Evolutionary conservation across 2,888 invertebrate species (phyloP).

Genomic region (Autographa gamma): DNA sequence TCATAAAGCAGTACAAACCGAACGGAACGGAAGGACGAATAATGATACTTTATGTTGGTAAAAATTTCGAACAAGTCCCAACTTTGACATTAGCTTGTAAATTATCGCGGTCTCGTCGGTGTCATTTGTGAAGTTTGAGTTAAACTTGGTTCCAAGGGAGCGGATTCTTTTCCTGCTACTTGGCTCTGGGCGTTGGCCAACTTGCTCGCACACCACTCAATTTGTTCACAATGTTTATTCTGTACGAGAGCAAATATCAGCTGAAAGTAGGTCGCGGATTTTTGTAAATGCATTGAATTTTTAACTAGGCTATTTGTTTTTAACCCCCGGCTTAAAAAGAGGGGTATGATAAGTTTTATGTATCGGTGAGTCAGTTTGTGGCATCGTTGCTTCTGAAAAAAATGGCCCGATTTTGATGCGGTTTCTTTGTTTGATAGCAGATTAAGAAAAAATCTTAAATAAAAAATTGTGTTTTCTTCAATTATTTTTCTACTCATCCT

Average conservation of each 20-base stretch:
- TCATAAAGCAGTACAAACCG: conserved; percentile 62
- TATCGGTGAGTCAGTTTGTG: too few species aligned
- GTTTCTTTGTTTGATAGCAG: too few species aligned
- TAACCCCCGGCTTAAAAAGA: neutral
- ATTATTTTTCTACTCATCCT: too few species aligned
- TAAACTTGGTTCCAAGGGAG: conserved; percentile 73
- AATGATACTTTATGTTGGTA: conserved; percentile 79
- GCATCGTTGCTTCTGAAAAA: too few species aligned
- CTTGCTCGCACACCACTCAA: conserved; percentile 59
- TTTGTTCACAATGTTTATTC: conserved; percentile 67
- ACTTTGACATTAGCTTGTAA: conserved; percentile 86
- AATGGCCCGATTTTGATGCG: too few species aligned
- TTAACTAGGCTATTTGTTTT: neutral
- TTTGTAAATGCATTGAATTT: conserved; percentile 25
- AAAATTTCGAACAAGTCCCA: conserved; percentile 84
- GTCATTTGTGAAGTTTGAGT: conserved; percentile 85
- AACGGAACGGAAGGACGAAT: conserved; percentile 72
- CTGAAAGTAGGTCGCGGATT: conserved; percentile 16
- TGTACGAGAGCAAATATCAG: conserved; percentile 34
- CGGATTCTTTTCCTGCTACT: conserved; percentile 72
- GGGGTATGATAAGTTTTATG: too few species aligned
- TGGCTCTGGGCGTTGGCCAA: conserved; percentile 71
- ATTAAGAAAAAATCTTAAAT: too few species aligned
- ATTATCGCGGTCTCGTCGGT: conserved; percentile 86
- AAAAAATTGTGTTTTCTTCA: too few species aligned